Base-by-base conservation (phyloP, 1,140 invertebrate species). In the Trichonephila inaurata region DNA sequence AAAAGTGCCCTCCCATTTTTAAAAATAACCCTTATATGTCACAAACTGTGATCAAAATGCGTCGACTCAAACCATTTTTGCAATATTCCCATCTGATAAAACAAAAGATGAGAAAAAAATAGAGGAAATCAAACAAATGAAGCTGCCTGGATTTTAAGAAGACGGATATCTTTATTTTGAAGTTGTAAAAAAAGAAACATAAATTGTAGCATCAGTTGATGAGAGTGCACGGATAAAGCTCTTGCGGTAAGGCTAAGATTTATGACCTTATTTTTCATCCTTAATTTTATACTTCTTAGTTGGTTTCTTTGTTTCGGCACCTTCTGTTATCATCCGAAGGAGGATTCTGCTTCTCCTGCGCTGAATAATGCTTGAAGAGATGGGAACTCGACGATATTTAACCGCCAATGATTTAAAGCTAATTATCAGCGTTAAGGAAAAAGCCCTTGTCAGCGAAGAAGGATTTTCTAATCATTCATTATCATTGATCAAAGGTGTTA, bases 261-360 rank as follows among this genome's bases (percentile, higher is more conserved):
- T 85, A 92, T 87, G 82, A 72, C 91, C 83, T 19, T 33, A 92
- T 92, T 92, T 92, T 92, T 92, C 91, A 86, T 92, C 82, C 82
- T 92, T 92, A 92, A 92, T 92, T 92, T 92, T 92, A 87, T 92
- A 86, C 40, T 92, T 91, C 89, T 83, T 91, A 82, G 24, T 91
- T 72, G n/a, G 91, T 60, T 92, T 92, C 91, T 92, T 86, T 86
- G 91, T 92, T 92, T 92, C 90, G 28, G 28, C 33, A 92, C 81
- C 72, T 91, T 85, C 58, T 92, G 61, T 81, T 44, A 91, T 83
- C 81, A 60, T 44, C 33, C 72, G 40, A 44, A 91, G 64, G 72
- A 44, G 85, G 60, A 77, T n/a, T 90, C 19, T 51, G 51, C 51
- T 51, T 51, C 51, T 51, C 51, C 51, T 16, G 69, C 28, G 58